Percentiles rank a stretch among this genome's conserved stretches.
These are phyloP conservation scores for Cyanistes caeruleus DNA, from an alignment of 2,113 vertebrate species.

Conservation along the genomic window DNA sequence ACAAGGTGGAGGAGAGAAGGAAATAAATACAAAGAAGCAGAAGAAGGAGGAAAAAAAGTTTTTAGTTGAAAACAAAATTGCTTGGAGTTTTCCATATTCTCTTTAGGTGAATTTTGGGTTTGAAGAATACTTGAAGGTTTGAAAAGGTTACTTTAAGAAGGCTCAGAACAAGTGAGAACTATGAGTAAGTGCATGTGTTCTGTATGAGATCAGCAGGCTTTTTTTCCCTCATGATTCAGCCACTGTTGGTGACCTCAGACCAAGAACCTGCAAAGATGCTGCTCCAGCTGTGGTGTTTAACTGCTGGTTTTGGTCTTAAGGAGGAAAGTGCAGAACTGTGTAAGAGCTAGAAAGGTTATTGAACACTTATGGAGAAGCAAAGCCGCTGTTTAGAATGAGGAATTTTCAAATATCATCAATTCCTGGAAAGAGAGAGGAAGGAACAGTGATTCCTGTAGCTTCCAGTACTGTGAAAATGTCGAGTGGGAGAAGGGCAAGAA, in stretches of 20 bases:
- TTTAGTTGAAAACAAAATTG: neutral
- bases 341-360: neutral
- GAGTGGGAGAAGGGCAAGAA: neutral
- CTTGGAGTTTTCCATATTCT: neutral
- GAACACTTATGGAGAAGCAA: neutral
- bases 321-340: neutral
- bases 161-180: neutral
- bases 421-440: neutral
- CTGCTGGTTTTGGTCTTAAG: neutral
- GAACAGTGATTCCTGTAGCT: neutral
- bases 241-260: neutral
- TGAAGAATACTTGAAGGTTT: neutral
- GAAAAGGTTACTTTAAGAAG: neutral
- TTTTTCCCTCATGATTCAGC: neutral
- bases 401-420: neutral
- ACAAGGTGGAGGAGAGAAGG: fast-evolving
- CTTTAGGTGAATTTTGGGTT: neutral
- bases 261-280: neutral
- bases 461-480: neutral
- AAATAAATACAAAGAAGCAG: neutral
- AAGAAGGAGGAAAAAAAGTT: neutral
- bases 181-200: neutral
- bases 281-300: neutral
- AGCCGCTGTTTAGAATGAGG: neutral
- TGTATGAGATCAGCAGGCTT: neutral